Evolutionary conservation across 2,888 invertebrate species (phyloP), one percentile per base, ranked within the genome.

Genomic region (Gnatocerus cornutus): DNA sequence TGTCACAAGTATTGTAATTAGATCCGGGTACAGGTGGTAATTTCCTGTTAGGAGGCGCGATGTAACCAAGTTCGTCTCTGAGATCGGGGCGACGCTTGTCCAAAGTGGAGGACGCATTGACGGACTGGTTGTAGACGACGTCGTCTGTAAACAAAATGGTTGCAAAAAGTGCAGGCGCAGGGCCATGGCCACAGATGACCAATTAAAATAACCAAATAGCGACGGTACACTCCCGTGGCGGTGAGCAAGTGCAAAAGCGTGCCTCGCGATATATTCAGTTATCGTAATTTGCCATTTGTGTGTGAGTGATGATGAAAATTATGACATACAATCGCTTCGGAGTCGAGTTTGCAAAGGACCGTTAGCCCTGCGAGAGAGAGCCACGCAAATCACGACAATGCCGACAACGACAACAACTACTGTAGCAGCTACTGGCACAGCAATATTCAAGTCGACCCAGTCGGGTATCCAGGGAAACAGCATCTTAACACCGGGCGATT

Each of bases 1-100:
- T 90, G 87, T 96, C 96, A 86, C 96, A 96, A 29, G 96, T 96
- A 85, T 95, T 96, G 88, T 96, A 96, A 87, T 96, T 96, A 63
- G 95, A 95, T 77, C 96, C 96, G 62, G 96, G 96, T 5, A 96
- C 96, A 14, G 96, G 96, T 0, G 96, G 96, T 67, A 96, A 89
- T 85, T 96, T 96, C 78, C 96, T 89, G 86, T 96, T 96, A 62
- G 96, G 96, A 14, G 96, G 96, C 0, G 96, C 95, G 84, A 96
- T 96, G 86, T 96, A 96, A 63, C 96, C 96, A 30, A 96, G 89
- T 83, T 96, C 96, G 83, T 96, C 96, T 29, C 95, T 90, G 29
- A 96, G 88, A 77, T 92, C 92, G 0, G 94, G 94, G 73, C 94
- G 91, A 73, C 92, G 88, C 83, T 95, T 95, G 87, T 95, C 95